Conservation (phyloP, 2,113 vertebrate species). For the Oryzias curvinotus region DNA sequence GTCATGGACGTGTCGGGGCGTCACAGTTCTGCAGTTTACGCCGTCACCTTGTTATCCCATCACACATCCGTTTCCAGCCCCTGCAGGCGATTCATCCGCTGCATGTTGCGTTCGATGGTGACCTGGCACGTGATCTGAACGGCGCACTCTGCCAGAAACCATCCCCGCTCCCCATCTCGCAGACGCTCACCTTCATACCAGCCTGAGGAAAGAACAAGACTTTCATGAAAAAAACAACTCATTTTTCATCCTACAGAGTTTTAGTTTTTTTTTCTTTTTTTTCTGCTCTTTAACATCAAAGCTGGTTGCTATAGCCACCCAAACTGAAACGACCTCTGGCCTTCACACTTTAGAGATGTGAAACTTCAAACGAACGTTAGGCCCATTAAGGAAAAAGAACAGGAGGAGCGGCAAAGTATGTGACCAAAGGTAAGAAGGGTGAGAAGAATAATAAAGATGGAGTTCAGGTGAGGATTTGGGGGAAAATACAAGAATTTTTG, state of each 20-base stretch:
- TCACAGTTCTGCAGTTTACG: background rate
- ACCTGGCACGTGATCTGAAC: conserved; percentile 89
- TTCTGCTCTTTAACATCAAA: conserved; percentile 33
- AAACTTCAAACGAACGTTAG: conserved; percentile 13
- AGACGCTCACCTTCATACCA: conserved; percentile 94
- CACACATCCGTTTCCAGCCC: conserved; percentile 94
- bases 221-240: no score
- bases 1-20: conserved; percentile 8
- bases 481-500: background rate
- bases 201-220: conserved; percentile 69
- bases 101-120: conserved; percentile 92
- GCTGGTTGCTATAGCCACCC: conserved; percentile 34
- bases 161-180: conserved; percentile 89
- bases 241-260: background rate
- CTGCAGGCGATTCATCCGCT: conserved; percentile 93
- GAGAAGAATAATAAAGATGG: conserved; percentile 14
- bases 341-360: conserved; percentile 3
- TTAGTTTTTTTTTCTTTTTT: conserved; percentile 27
- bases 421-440: conserved; percentile 15
- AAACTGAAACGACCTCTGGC: conserved; percentile 16
- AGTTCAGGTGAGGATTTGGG: background rate
- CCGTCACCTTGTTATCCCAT: conserved; percentile 10
- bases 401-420: background rate
- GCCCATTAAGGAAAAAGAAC: conserved; percentile 8
- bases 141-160: conserved; percentile 92